Conservation (phyloP, 2,113 vertebrate genomes). For the human (Homo sapiens) region DNA sequence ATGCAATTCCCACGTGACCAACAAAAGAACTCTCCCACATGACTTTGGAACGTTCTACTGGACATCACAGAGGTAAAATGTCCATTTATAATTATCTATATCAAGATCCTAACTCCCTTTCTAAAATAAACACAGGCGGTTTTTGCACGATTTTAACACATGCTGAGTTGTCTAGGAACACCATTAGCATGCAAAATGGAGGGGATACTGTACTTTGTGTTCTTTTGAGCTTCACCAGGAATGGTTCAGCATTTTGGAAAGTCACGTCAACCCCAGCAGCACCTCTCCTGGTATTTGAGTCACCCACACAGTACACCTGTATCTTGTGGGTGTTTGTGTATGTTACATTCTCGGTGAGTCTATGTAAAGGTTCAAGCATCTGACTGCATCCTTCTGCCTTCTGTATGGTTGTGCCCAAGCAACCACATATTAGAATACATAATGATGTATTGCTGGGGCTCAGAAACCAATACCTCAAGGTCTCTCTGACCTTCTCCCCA, state of each 20-base stretch:
- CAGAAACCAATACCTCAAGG: not conserved
- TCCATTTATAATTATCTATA: not conserved
- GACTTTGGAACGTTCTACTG: not conserved
- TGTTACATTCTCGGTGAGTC: not conserved
- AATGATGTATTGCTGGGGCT: not conserved
- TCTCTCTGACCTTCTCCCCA: not conserved
- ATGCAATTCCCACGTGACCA: not conserved
- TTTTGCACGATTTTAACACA: not conserved
- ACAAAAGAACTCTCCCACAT: not conserved
- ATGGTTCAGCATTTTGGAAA: not conserved
- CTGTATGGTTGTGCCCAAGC: not conserved
- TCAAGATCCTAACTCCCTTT: not conserved
- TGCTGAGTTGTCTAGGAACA: not conserved
- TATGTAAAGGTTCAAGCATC: not conserved
- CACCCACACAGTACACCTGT: constrained; percentile 2
- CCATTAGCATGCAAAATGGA: not conserved
- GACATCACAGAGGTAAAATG: not conserved
- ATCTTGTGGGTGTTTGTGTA: not conserved
- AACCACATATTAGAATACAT: not conserved
- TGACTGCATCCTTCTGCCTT: constrained; percentile 2
- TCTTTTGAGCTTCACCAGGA: not conserved
- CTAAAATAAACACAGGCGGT: not conserved
- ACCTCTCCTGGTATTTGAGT: not conserved
- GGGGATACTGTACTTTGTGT: not conserved
- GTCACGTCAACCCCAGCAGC: not conserved